Evolutionary conservation across 2,888 invertebrate species (phyloP).

Genomic region (Scrobipalpa costella): DNA sequence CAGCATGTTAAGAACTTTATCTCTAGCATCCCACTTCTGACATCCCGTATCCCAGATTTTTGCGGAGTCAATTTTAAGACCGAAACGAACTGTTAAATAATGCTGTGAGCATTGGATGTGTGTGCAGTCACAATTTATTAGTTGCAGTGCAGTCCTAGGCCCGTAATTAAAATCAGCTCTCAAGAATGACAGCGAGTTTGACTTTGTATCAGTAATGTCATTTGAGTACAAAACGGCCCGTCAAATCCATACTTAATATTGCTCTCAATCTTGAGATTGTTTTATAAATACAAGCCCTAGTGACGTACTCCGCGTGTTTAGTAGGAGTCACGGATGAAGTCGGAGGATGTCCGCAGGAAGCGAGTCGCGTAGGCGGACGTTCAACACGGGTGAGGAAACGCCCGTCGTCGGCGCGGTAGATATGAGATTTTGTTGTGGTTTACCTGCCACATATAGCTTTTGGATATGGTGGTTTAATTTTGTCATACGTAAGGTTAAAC

Average conservation of each 20-base stretch:
- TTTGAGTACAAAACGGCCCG: too few relatives aligned
- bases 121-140: background rate
- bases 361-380: conserved; percentile 49
- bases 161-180: too few relatives aligned
- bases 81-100: background rate
- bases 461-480: too few relatives aligned
- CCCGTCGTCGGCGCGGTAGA: conserved; percentile 36
- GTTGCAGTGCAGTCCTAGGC: background rate
- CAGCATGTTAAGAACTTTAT: too few relatives aligned
- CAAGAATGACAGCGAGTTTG: too few relatives aligned
- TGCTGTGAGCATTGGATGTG: too few relatives aligned
- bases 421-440: background rate
- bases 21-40: background rate
- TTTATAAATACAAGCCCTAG: too few relatives aligned
- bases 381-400: conserved; percentile 50
- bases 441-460: background rate
- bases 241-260: too few relatives aligned
- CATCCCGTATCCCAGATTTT: background rate
- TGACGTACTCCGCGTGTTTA: conserved; percentile 25
- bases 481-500: too few relatives aligned
- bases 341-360: conserved; percentile 48
- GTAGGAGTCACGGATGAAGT: conserved; percentile 26
- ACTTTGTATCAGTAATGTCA: too few relatives aligned
- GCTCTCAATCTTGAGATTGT: too few relatives aligned
- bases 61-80: background rate